Evolutionary conservation across 2,797 vertebrate genomes (phyloP).

Genomic region (Bufotes viridis): DNA sequence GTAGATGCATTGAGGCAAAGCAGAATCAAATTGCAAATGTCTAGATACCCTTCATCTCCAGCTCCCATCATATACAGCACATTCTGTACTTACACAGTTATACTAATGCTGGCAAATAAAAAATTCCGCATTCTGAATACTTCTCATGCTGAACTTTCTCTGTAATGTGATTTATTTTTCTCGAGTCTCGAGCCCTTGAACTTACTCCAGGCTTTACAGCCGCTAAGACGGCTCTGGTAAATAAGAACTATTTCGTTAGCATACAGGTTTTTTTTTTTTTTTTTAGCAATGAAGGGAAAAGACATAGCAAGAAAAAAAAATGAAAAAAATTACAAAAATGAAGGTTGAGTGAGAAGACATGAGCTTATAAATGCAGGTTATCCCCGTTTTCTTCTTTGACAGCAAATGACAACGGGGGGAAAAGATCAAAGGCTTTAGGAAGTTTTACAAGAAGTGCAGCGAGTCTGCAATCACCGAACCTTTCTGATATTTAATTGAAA

Average conservation of each 20-base stretch:
- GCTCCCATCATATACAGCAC: too few species aligned
- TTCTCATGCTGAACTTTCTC: constrained; percentile 40
- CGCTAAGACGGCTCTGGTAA: constrained; percentile 62
- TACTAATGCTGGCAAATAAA: not conserved
- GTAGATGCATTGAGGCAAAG: too few species aligned
- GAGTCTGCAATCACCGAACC: constrained; percentile 65
- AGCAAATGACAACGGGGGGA: constrained; percentile 62
- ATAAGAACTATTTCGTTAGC: constrained; percentile 67
- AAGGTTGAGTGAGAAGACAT: constrained; percentile 62
- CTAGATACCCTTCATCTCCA: too few species aligned
- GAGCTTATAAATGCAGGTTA: constrained; percentile 67
- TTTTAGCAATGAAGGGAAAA: constrained; percentile 60
- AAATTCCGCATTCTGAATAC: not conserved
- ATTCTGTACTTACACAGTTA: not conserved
- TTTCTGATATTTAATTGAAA: constrained; percentile 62
- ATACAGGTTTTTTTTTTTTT: constrained; percentile 61
- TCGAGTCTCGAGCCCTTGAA: constrained; percentile 65
- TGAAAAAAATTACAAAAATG: constrained; percentile 52
- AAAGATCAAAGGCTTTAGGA: constrained; percentile 68
- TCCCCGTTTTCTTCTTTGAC: constrained; percentile 64
- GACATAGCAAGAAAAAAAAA: constrained; percentile 61
- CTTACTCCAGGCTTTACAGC: constrained; percentile 63
- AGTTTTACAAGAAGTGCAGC: constrained; percentile 69
- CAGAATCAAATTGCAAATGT: too few species aligned
- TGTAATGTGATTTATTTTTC: constrained; percentile 65